These are phyloP conservation scores for Raja brachyura DNA, from an alignment of 2,113 vertebrate species.

Conservation along the genomic window DNA sequence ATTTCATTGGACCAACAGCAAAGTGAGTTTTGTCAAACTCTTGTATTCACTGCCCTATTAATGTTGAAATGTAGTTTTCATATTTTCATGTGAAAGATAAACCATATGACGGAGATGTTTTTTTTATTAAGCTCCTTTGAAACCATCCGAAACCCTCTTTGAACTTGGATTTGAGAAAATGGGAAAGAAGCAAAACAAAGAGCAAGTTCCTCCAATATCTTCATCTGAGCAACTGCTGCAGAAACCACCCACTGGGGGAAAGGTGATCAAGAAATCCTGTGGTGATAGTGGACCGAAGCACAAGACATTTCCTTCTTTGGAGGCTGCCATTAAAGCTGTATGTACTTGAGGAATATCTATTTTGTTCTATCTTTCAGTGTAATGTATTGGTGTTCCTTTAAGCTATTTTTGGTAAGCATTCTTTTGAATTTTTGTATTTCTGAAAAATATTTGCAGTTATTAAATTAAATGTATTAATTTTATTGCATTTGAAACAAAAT, in stretches of 20 bases:
- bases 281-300: conserved; percentile 39
- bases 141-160: conserved; percentile 66
- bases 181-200: conserved; percentile 78
- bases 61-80: not conserved
- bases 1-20: too few relatives aligned
- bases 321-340: conserved; percentile 80
- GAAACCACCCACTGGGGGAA: conserved; percentile 46
- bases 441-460: not conserved
- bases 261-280: conserved; percentile 54
- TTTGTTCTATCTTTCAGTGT: not conserved
- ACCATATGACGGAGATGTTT: not conserved
- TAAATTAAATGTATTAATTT: too few relatives aligned
- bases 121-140: conserved; percentile 54
- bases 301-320: conserved; percentile 60
- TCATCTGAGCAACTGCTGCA: conserved; percentile 56
- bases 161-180: conserved; percentile 73
- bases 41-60: not conserved
- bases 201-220: conserved; percentile 74
- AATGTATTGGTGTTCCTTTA: not conserved
- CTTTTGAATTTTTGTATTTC: not conserved
- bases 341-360: conserved; percentile 51
- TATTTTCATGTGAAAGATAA: not conserved
- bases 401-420: not conserved
- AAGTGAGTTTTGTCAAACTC: too few relatives aligned
- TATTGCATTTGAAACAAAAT: not conserved